Base-by-base conservation (phyloP, 2,888 invertebrate genomes). In the Leucozona laternaria region DNA sequence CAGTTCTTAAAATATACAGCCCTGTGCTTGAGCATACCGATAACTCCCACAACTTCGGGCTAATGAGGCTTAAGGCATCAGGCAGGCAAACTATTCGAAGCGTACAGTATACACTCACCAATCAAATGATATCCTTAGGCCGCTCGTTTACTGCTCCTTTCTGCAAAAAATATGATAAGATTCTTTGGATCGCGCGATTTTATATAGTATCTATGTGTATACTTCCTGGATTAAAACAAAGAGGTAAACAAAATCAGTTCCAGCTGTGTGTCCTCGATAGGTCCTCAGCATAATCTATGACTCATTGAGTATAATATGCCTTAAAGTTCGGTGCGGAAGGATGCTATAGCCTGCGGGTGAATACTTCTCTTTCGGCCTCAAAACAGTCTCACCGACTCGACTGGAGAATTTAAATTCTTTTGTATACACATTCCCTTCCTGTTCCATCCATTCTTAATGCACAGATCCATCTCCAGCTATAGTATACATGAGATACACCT, bases 261-360 rank as follows among this genome's bases (percentile, higher is more conserved):
- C 81, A 50, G 62, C 58, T 79, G 70, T 70, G n/a, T 45, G 64
- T 70, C 57, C 75, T 75, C 82, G 78, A 86, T 82, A 70, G 82
- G 34, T 66, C 53, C 86, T 86, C 57, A 71, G 66, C 86, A 79
- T 82, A 86, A 86, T 86, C 86, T 82, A 75, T 86, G 68, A 70
- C 82, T 86, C 68, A 73, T 78, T 70, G 68, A 72, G 68, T 70
- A 43, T 70, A 72, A 62, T 70, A 43, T 70, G 60, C 58, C 82
- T 68, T 70, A n/a, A 62, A 68, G 50, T 64, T 78, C 34, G n/a
- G 28, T 50, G 43, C 60, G 40, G 22, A 72, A 73, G 73, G 53
- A 62, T 58, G 50, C 5, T 55, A 13, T 20, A 57, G 50, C 64
- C 57, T 31, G 64, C 15, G 43, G 73, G 13, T 57, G 55, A 66